phyloP scores from a whole-genome alignment of 2,888 invertebrate genomes.

The Stenichneumon culpator region DNA sequence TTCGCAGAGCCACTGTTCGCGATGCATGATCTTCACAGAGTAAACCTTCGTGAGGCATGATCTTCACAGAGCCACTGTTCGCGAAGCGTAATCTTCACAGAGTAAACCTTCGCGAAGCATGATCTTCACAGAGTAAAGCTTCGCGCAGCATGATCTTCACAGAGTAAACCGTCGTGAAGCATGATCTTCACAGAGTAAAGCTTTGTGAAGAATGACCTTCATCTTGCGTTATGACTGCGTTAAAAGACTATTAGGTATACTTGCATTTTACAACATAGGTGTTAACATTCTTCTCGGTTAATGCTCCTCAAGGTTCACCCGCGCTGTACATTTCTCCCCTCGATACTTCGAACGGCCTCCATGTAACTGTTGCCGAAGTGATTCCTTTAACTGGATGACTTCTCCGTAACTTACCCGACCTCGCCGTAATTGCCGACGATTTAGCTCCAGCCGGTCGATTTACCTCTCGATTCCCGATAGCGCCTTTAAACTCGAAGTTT shows the following conservation, averaged over 20 bases:
- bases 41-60: neutral
- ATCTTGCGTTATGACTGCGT: neutral
- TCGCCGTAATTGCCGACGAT: conserved; percentile 29
- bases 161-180: neutral
- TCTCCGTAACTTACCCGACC: conserved; percentile 36
- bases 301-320: neutral
- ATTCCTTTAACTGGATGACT: conserved; percentile 32
- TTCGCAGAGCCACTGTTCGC: neutral
- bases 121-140: neutral
- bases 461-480: conserved; percentile 21
- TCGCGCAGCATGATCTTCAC: neutral
- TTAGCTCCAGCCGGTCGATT: conserved; percentile 39
- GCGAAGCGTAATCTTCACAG: neutral
- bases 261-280: neutral
- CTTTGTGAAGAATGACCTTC: neutral
- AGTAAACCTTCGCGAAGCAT: neutral
- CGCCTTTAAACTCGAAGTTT: conserved; percentile 15
- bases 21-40: neutral
- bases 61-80: neutral
- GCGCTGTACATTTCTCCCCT: conserved; percentile 2
- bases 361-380: conserved; percentile 21
- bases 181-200: neutral
- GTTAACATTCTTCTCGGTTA: neutral
- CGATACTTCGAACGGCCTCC: conserved; percentile 22
- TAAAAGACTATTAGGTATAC: neutral